Base-by-base conservation (phyloP, 2,888 invertebrate species). In the Drosophila putrida region DNA sequence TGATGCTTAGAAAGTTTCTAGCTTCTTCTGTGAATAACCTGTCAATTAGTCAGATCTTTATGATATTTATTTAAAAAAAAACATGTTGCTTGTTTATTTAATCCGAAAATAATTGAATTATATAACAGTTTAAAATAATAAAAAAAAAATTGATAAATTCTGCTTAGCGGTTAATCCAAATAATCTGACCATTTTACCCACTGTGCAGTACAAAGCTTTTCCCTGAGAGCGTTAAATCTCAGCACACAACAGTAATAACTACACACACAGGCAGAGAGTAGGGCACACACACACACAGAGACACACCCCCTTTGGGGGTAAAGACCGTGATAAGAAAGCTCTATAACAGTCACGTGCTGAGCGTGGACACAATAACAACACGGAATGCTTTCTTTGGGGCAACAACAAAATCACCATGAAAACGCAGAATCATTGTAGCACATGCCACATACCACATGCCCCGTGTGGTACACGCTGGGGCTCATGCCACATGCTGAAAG, bases 371-470 rank as follows among this genome's bases (percentile, higher is more conserved):
- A 87, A 87, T 82, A 84, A 78, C 67, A 78, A 76, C 50, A 65
- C 54, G 62, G 25, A 54, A 39, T 87, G 88, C 85, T 82, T 80
- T 41, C 11, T 20, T 11, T 20, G 9, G n/a, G n/a, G 3, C 20
- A 20, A 20, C 20, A 20, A 20, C 20, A 20, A 58, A 62, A 69
- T 77, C 71, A 66, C 74, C 87, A 88, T 82, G 85, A 77, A 66
- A 88, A 85, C 85, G 89, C 89, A 89, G 82, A 78, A 76, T 87
- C 86, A 82, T 82, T 84, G 89, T 84, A 73, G 73, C 84, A 73
- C 75, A 69, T 69, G 65, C 31, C 84, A 73, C 75, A 69, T 69
- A 62, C 27, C 20, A 20, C 11, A 6, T 43, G 11, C 0, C 25
- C 31, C 31, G 31, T 31, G 28, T 28, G 28, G 28, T 28, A 8